phyloP scores from a whole-genome alignment of 2,113 vertebrate species.

The Nothobranchius kuhntae region DNA sequence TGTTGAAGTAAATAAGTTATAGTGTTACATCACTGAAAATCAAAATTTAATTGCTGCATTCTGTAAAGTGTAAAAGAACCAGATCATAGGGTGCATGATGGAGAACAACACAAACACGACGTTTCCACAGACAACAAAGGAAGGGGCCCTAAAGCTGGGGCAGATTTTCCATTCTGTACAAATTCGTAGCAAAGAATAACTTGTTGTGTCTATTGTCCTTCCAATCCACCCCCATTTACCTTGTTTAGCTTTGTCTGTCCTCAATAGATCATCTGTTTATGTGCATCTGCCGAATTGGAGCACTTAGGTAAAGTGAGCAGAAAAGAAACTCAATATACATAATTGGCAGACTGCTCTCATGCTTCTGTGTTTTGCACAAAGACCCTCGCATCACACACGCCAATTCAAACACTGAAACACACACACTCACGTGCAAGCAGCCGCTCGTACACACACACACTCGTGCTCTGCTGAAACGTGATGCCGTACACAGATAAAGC shows the following conservation, averaged over 20 bases:
- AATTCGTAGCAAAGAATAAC: conserved; percentile 2
- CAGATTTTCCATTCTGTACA: not conserved
- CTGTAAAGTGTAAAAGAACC: not conserved
- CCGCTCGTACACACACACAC: conserved; percentile 7
- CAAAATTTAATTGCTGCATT: not conserved
- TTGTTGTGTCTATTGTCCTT: conserved; percentile 42
- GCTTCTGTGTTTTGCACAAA: conserved; percentile 15
- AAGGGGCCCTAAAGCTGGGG: not conserved
- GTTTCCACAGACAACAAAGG: conserved; percentile 1
- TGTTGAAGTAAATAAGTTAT: not conserved
- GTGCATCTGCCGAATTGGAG: conserved; percentile 71
- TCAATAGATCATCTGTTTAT: conserved; percentile 78
- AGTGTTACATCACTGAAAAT: not conserved
- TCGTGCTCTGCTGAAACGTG: conserved; percentile 2
- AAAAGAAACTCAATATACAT: conserved; percentile 70
- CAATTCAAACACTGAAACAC: conserved; percentile 9
- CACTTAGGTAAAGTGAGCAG: conserved; percentile 78
- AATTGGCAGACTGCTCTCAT: conserved; percentile 71
- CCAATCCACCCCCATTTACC: conserved; percentile 34
- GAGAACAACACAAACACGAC: conserved; percentile 1
- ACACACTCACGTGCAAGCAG: conserved; percentile 6
- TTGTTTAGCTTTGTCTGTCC: conserved; percentile 39
- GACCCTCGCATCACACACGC: conserved; percentile 4
- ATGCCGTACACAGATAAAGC: conserved; percentile 6
- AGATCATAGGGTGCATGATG: not conserved